Percentiles rank a stretch among this genome's conserved stretches.
Evolutionary conservation across 2,797 vertebrate genomes (phyloP).

Genomic region (Amblyraja radiata): DNA sequence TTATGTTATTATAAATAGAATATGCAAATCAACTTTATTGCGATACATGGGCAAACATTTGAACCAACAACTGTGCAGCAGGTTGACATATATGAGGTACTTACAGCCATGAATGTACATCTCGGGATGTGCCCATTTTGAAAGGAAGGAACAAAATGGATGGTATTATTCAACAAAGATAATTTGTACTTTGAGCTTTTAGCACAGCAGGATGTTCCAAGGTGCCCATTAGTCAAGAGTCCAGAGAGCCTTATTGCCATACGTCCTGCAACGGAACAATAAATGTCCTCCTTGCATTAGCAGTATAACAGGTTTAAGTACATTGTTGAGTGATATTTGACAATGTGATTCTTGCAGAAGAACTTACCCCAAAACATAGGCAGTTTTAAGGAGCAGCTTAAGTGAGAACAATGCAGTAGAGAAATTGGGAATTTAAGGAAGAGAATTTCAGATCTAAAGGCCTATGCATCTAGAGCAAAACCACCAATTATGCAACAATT

Average conservation of each 20-base stretch:
- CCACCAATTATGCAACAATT: too few relatives aligned
- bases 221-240: background rate
- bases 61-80: background rate
- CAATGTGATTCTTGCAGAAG: background rate
- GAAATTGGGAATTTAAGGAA: too few relatives aligned
- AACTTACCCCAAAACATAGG: background rate
- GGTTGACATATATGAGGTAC: background rate
- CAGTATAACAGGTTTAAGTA: too few relatives aligned
- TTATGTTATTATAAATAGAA: conserved; percentile 28
- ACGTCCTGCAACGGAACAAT: too few relatives aligned
- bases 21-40: conserved; percentile 19
- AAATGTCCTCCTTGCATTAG: too few relatives aligned
- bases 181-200: background rate
- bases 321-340: background rate
- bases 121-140: background rate
- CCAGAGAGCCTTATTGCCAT: too few relatives aligned
- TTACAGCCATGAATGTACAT: too few relatives aligned
- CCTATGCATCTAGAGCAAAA: too few relatives aligned
- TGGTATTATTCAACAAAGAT: background rate
- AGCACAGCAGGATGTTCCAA: background rate
- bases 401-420: background rate
- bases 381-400: too few relatives aligned
- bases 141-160: background rate
- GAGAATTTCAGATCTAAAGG: too few relatives aligned
- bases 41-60: background rate